A percentile compares a stretch with the other conserved stretches of the same genome.
Conservation (phyloP, 2,113 vertebrate species). For the Trichomycterus rosablanca region DNA sequence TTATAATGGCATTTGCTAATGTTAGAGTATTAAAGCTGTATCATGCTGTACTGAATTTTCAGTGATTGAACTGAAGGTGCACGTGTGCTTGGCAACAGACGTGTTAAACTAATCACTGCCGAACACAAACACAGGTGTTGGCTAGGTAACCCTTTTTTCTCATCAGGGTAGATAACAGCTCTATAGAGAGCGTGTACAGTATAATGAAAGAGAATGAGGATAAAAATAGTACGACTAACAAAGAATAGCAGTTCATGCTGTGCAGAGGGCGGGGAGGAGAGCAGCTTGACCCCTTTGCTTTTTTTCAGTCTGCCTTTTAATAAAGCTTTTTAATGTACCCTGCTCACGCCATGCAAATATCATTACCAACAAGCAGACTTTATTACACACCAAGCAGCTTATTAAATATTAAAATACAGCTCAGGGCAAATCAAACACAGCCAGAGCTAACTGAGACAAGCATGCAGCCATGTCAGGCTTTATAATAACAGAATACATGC, state of each 20-base stretch:
- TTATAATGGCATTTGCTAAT: no score
- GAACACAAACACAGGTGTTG: no score
- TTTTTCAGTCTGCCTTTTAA: conserved; percentile 39
- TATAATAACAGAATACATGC: neutral
- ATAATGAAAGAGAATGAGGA: no score
- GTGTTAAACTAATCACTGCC: no score
- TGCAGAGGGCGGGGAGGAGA: conserved; percentile 2
- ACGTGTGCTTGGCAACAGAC: no score
- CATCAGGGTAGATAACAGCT: no score
- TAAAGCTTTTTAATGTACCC: conserved; percentile 40
- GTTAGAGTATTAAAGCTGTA: no score
- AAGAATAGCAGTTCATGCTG: neutral
- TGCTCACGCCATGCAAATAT: conserved; percentile 37
- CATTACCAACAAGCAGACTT: conserved; percentile 41
- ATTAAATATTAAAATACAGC: conserved; percentile 44
- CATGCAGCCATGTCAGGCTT: conserved; percentile 7
- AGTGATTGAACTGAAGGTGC: no score
- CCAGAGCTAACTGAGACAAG: conserved; percentile 6
- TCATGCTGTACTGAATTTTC: no score
- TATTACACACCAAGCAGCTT: conserved; percentile 26
- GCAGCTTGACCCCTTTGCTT: conserved; percentile 3
- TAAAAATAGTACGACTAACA: neutral
- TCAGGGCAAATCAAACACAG: conserved; percentile 26
- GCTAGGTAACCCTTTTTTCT: no score
- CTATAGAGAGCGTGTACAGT: no score